Base-by-base conservation (phyloP, 2,797 vertebrate genomes). In the Parambassis ranga region DNA sequence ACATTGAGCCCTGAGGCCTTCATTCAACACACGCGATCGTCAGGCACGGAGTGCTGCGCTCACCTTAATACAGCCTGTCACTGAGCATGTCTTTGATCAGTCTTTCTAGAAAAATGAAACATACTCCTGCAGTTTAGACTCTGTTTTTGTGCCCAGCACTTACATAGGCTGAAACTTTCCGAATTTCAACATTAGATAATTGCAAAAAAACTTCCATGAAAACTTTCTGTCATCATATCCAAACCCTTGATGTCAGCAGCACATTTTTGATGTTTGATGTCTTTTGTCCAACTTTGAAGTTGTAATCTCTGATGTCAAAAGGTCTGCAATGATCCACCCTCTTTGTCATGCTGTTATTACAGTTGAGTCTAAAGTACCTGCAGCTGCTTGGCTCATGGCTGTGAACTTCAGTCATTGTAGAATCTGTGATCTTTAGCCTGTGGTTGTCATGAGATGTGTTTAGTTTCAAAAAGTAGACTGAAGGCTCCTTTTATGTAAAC, bases 1-100 rank as follows among this genome's bases (percentile, higher is more conserved):
- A 74, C 64, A 41, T 30, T 11, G 4, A 48, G 58, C 33, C 23
- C 53, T 4, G 6, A 43, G 67, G 42, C 30, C 24, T 53, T 51
- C 19, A 38, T 32, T 53, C 43, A 41, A 22, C 26, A 15, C 26
- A 36, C 19, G 43, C 6, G 20, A 39, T n/a, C 13, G 1, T 46
- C 44, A 22, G 10, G 26, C 44, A 24, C 16, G 10, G n/a, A 6
- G 14, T 36, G 35, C 53, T 18, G 10, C 32, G 18, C 32, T 49
- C 47, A 22, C 16, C n/a, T 19, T 43, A 7, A 16, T 30, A 11
- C 23, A 20, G 16, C 55, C 23, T 24, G 7, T 55, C 31, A 22
- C 4, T 19, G 10, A 42, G n/a, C 18, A 4, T 9, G 3, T n/a
- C 23, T 42, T 77, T 33, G 10, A 44, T 28, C 27, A 28, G 46